phyloP scores from a whole-genome alignment of 2,113 vertebrate genomes.

The Ophiodon elongatus region DNA sequence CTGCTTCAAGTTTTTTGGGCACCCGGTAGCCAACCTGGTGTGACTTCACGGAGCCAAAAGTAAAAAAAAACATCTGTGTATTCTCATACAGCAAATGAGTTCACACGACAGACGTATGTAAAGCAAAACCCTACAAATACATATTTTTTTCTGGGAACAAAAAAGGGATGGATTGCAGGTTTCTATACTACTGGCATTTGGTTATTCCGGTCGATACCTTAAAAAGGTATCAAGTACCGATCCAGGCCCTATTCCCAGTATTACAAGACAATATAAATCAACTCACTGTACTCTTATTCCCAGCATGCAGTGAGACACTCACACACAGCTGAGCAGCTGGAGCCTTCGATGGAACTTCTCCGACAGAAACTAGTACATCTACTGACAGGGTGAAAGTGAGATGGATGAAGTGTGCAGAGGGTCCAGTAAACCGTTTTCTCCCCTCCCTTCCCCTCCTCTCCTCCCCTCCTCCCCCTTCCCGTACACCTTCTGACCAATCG shows the following conservation, averaged over 20 bases:
- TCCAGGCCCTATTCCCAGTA: neutral
- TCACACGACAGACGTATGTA: neutral
- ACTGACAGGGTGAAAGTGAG: conserved; percentile 28
- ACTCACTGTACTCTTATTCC: neutral
- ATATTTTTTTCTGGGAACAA: neutral
- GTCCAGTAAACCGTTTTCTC: neutral
- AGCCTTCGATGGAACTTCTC: conserved; percentile 5
- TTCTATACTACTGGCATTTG: neutral
- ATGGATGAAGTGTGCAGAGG: conserved; percentile 28
- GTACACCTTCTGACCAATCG: conserved; percentile 2
- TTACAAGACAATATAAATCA: neutral
- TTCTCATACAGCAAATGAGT: neutral
- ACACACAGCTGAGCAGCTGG: neutral
- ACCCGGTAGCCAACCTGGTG: neutral
- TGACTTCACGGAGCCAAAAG: neutral
- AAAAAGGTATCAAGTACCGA: neutral
- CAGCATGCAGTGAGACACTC: neutral
- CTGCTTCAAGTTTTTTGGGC: too few relatives aligned
- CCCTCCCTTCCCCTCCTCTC: too few relatives aligned
- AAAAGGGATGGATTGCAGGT: neutral
- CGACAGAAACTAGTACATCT: conserved; percentile 31
- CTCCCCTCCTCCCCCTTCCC: too few relatives aligned
- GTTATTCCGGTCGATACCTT: neutral
- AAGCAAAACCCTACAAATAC: too few relatives aligned
- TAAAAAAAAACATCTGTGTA: neutral